These are phyloP conservation scores for Tetramorium bicarinatum DNA, from an alignment of 2,888 invertebrate genomes.

Conservation along the genomic window DNA sequence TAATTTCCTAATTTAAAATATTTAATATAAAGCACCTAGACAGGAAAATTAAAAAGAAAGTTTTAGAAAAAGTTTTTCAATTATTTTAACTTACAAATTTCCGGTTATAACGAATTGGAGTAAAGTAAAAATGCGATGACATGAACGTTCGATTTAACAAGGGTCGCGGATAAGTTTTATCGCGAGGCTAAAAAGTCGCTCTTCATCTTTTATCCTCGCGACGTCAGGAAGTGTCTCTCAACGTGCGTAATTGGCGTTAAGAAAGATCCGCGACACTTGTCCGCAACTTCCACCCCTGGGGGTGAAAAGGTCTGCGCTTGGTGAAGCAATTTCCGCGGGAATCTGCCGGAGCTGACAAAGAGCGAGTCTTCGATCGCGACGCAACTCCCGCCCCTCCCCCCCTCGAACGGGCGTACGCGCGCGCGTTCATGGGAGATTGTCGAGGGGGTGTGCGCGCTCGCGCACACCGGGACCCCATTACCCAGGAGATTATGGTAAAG, in stretches of 20 bases:
- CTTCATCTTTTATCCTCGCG: background rate
- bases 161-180: background rate
- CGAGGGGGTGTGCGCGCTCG: conserved; percentile 39
- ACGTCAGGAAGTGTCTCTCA: conserved; percentile 17
- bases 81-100: background rate
- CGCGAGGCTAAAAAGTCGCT: background rate
- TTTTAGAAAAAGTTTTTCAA: background rate
- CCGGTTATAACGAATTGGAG: background rate
- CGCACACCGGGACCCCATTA: conserved; percentile 77
- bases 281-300: conserved; percentile 20
- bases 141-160: background rate
- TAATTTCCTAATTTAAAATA: background rate
- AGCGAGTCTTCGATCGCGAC: conserved; percentile 56
- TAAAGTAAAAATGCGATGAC: background rate
- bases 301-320: conserved; percentile 23
- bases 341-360: conserved; percentile 64
- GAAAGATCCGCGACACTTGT: conserved; percentile 30
- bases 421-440: conserved; percentile 23
- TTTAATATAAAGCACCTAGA: background rate
- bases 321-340: conserved; percentile 52
- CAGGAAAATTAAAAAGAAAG: background rate
- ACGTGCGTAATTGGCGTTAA: conserved; percentile 34
- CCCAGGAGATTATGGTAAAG: conserved; percentile 81
- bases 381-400: background rate
- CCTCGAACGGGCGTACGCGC: background rate